Evolutionary conservation across 2,797 vertebrate genomes (phyloP).

Genomic region (Bovichtus diacanthus): DNA sequence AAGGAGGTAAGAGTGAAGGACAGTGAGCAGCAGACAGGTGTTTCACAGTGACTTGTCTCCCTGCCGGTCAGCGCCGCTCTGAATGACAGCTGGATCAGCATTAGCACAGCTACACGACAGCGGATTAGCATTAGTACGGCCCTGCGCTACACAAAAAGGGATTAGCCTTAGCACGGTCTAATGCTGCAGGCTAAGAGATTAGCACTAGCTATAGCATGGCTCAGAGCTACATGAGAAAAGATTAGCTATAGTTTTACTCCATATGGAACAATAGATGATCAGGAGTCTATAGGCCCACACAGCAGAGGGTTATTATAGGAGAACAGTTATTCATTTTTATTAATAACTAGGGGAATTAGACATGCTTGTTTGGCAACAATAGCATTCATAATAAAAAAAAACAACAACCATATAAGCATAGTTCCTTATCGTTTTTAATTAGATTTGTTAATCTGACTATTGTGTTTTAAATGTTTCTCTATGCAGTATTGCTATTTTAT

Average conservation of each 20-base stretch:
- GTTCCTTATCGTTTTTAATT: too few species aligned
- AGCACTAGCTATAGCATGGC: conserved; percentile 45
- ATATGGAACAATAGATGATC: not conserved
- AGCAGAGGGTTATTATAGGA: not conserved
- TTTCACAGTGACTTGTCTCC: not conserved
- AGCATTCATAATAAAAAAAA: not conserved
- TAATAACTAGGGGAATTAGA: not conserved
- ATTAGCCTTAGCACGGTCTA: conserved; percentile 55
- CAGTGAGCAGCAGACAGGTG: conserved; percentile 1
- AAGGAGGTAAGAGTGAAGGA: not conserved
- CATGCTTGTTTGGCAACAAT: not conserved
- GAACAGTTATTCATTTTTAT: too few species aligned
- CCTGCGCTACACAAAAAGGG: conserved; percentile 25
- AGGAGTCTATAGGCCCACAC: not conserved
- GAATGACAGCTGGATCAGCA: conserved; percentile 56
- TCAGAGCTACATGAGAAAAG: conserved; percentile 11
- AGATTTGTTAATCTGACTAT: too few species aligned
- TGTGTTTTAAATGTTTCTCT: too few species aligned
- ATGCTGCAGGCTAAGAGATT: conserved; percentile 58
- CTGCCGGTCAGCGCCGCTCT: conserved; percentile 9
- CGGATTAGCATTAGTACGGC: conserved; percentile 46
- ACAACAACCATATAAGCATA: too few species aligned
- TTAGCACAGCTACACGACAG: conserved; percentile 38
- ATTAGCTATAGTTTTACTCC: conserved; percentile 26
- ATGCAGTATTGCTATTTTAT: too few species aligned